Conservation (phyloP, 2,888 invertebrate species). For the Zaprionus lineosus region DNA sequence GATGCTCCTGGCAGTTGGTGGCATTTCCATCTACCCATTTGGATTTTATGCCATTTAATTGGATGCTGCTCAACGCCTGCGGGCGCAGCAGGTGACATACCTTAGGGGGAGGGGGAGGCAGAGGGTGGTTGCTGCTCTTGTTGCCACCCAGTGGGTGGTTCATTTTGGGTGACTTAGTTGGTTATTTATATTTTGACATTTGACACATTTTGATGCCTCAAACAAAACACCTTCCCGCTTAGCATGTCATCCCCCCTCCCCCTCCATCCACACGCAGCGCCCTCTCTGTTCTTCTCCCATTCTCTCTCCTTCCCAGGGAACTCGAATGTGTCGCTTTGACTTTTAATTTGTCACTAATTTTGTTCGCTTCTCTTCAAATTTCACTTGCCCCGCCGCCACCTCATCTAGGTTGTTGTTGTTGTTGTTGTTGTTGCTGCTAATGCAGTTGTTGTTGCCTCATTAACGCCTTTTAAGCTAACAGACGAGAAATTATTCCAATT, state of each 20-base stretch:
- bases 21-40: neutral
- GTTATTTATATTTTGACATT: slow-evolving; percentile 70
- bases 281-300: no score
- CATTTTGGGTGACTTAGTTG: slow-evolving; percentile 25
- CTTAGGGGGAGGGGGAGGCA: no score
- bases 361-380: slow-evolving; percentile 73
- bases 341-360: slow-evolving; percentile 79
- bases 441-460: no score
- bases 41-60: slow-evolving; percentile 62
- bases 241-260: neutral
- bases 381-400: slow-evolving; percentile 19
- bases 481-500: slow-evolving; percentile 59
- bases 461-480: slow-evolving; percentile 65
- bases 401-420: neutral
- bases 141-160: no score
- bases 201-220: slow-evolving; percentile 68
- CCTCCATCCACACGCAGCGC: neutral
- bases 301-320: no score
- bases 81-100: slow-evolving; percentile 53
- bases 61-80: slow-evolving; percentile 65
- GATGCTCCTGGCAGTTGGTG: slow-evolving; percentile 63
- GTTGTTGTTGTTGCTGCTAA: slow-evolving; percentile 27
- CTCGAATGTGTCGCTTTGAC: slow-evolving; percentile 41
- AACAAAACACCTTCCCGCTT: slow-evolving; percentile 35
- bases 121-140: neutral